Conservation (phyloP, 2,113 vertebrate species). For the Xenus cinereus region DNA sequence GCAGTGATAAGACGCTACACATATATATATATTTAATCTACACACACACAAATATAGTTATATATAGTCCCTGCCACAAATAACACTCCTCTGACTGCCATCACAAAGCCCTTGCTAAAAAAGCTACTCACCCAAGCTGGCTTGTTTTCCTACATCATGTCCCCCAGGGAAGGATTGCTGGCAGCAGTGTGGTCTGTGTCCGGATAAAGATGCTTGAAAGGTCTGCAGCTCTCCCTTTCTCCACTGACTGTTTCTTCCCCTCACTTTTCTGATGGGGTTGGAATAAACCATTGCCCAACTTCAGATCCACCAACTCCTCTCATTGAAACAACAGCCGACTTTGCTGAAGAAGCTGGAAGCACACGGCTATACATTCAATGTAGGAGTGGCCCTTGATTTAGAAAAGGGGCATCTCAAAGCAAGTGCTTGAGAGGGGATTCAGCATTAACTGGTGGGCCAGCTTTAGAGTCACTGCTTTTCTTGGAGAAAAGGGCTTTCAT, state of each 20-base stretch:
- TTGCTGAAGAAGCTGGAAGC: not conserved
- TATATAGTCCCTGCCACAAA: constrained; percentile 46
- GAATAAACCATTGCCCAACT: not conserved
- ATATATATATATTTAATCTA: constrained; percentile 12
- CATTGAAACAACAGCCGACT: not conserved
- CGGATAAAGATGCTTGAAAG: not conserved
- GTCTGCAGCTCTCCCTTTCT: not conserved
- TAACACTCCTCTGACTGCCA: constrained; percentile 20
- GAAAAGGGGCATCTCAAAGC: not conserved
- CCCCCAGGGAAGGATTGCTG: not conserved
- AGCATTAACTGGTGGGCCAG: not conserved
- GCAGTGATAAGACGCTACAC: constrained; percentile 46
- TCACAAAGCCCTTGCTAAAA: constrained; percentile 32
- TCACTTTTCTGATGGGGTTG: not conserved
- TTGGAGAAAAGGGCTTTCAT: not conserved
- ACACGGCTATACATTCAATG: not conserved
- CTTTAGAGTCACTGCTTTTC: not conserved
- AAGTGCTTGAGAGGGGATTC: not conserved
- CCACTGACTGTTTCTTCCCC: not conserved
- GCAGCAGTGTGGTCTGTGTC: not conserved
- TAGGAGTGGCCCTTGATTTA: not conserved
- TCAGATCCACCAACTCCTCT: not conserved
- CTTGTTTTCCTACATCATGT: not conserved
- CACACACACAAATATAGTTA: constrained; percentile 37
- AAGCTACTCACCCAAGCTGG: not conserved